These are phyloP conservation scores for Zygogramma bicolorata DNA, from an alignment of 2,888 invertebrate genomes.

Conservation along the genomic window DNA sequence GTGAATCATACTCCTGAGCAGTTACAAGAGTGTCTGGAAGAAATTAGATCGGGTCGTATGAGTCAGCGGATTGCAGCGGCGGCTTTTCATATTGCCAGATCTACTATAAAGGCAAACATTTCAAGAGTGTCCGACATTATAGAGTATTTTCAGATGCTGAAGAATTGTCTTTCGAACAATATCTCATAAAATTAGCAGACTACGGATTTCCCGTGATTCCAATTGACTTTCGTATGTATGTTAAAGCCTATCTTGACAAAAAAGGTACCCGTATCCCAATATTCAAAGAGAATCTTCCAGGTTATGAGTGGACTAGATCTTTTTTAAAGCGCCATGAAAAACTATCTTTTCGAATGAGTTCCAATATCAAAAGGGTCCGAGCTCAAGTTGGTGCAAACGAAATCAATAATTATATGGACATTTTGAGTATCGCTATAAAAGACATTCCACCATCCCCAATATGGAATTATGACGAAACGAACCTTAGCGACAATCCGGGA, in stretches of 20 bases:
- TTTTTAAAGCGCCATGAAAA: constrained; percentile 1
- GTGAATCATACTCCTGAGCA: neutral
- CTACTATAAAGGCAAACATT: constrained; percentile 8
- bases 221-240: neutral
- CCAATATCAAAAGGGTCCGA: constrained; percentile 12
- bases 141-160: neutral
- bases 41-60: constrained; percentile 11
- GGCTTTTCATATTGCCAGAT: constrained; percentile 43
- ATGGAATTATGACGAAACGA: no score
- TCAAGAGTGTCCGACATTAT: neutral
- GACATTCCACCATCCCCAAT: no score
- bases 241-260: neutral
- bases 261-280: neutral
- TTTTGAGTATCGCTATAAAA: no score
- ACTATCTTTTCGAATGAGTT: neutral
- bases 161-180: neutral
- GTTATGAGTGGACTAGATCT: constrained; percentile 5
- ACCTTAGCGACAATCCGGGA: no score
- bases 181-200: neutral
- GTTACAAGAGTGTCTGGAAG: constrained; percentile 8
- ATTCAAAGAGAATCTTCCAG: constrained; percentile 9
- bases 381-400: neutral
- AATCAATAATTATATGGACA: constrained; percentile 26
- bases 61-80: constrained; percentile 17
- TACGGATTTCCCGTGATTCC: neutral